Evolutionary conservation across 1,140 invertebrate species (phyloP).

Genomic region (Danaus melanippus): DNA sequence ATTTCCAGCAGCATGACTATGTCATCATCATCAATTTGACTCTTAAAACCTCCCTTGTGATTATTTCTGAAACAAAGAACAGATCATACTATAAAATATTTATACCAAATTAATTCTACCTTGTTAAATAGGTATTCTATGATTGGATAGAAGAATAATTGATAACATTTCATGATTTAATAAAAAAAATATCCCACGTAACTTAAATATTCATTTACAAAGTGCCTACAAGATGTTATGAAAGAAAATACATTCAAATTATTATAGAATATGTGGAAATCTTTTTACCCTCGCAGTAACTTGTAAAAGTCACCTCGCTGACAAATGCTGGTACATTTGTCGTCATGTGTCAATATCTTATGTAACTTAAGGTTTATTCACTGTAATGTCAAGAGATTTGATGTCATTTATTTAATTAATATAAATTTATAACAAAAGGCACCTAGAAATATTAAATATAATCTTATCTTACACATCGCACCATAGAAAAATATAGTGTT

Average conservation of each 20-base stretch:
- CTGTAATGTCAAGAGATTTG: too few relatives aligned
- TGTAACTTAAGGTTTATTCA: conserved; percentile 5
- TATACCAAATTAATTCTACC: too few relatives aligned
- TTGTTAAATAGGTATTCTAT: conserved; percentile 5
- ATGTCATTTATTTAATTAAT: too few relatives aligned
- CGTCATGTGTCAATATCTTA: conserved; percentile 28
- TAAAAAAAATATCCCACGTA: not conserved
- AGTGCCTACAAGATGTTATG: conserved; percentile 3
- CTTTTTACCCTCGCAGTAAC: conserved; percentile 14
- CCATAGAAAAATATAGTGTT: too few relatives aligned
- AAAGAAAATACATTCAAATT: not conserved
- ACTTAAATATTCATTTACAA: conserved; percentile 4
- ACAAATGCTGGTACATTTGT: conserved; percentile 27
- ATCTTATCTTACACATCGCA: too few relatives aligned
- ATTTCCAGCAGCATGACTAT: too few relatives aligned
- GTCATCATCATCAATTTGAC: conserved; percentile 1
- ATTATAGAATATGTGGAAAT: conserved; percentile 1
- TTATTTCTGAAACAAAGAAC: too few relatives aligned
- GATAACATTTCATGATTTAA: not conserved
- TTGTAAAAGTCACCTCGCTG: conserved; percentile 20
- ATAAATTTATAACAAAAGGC: too few relatives aligned
- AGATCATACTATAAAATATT: too few relatives aligned
- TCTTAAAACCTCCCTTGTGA: not conserved
- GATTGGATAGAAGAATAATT: not conserved
- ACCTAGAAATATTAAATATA: too few relatives aligned